Percentiles rank a stretch among this genome's conserved stretches.
Conservation (phyloP, 2,888 invertebrate genomes). For the Melinaea marsaeus region DNA sequence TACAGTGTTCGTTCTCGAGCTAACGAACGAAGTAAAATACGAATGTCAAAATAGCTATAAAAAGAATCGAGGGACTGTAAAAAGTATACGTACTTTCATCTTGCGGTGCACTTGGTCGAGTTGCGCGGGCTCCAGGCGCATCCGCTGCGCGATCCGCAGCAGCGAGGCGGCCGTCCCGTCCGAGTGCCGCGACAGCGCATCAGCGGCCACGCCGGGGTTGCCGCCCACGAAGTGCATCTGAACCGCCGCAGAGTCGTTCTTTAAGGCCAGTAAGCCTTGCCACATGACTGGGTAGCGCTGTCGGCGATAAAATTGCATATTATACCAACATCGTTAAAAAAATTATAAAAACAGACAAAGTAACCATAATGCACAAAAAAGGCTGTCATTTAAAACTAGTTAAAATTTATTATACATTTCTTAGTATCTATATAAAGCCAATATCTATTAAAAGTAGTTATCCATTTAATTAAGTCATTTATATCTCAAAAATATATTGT, state of each 20-base stretch:
- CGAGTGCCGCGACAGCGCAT: slow-evolving; percentile 90
- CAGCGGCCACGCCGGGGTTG: slow-evolving; percentile 91
- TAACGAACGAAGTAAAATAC: slow-evolving; percentile 50
- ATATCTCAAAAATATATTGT: not conserved
- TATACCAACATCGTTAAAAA: no score
- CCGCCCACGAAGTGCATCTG: slow-evolving; percentile 99
- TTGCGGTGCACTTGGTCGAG: slow-evolving; percentile 97
- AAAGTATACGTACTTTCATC: slow-evolving; percentile 85
- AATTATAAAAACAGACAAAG: no score
- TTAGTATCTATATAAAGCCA: no score
- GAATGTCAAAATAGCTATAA: not conserved
- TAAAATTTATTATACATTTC: no score
- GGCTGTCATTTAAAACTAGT: no score
- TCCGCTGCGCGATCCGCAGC: slow-evolving; percentile 96
- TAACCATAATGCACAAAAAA: no score
- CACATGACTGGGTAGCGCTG: slow-evolving; percentile 98
- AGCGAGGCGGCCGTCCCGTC: slow-evolving; percentile 91
- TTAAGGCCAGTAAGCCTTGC: slow-evolving; percentile 96
- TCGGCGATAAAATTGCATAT: slow-evolving; percentile 74
- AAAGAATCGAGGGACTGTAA: not conserved
- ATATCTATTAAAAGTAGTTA: no score
- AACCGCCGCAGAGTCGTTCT: slow-evolving; percentile 97
- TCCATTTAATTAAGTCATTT: no score
- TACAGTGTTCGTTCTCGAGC: slow-evolving; percentile 97
- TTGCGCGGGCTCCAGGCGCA: slow-evolving; percentile 97